Conservation (phyloP, 2,797 vertebrate genomes). For the Malacoctenus gilli region DNA sequence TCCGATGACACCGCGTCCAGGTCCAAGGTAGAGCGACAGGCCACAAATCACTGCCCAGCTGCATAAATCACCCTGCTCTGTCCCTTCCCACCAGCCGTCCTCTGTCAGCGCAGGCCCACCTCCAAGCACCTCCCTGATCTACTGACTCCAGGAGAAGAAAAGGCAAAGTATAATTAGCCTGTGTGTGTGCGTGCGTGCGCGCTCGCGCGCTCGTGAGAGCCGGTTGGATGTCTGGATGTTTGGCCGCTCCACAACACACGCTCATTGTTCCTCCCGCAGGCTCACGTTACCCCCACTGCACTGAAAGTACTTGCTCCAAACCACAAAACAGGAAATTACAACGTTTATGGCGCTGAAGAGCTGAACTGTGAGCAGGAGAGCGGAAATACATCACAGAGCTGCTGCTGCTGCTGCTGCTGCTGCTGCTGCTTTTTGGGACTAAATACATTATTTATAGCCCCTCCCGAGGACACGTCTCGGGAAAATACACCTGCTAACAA, state of each 20-base stretch:
- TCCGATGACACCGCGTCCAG: constrained; percentile 3
- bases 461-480: background rate
- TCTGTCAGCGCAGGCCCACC: too few relatives aligned
- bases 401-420: too few relatives aligned
- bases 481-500: constrained; percentile 60
- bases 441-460: too few relatives aligned
- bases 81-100: too few relatives aligned
- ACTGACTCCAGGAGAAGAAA: constrained; percentile 17
- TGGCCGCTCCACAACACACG: constrained; percentile 49
- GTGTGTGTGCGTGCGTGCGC: constrained; percentile 29
- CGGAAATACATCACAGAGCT: too few relatives aligned
- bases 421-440: too few relatives aligned
- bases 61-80: too few relatives aligned
- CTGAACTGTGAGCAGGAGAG: too few relatives aligned
- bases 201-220: constrained; percentile 36
- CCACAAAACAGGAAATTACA: background rate
- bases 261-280: constrained; percentile 61
- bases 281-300: constrained; percentile 60
- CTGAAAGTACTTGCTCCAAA: constrained; percentile 32
- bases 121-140: constrained; percentile 3
- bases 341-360: background rate
- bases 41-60: too few relatives aligned
- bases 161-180: constrained; percentile 24
- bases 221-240: constrained; percentile 52
- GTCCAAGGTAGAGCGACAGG: background rate